Evolutionary conservation across 30 jellyfish, hydroid and myxozoan species (phyloP).

Genomic region (Hydra vulgaris): DNA sequence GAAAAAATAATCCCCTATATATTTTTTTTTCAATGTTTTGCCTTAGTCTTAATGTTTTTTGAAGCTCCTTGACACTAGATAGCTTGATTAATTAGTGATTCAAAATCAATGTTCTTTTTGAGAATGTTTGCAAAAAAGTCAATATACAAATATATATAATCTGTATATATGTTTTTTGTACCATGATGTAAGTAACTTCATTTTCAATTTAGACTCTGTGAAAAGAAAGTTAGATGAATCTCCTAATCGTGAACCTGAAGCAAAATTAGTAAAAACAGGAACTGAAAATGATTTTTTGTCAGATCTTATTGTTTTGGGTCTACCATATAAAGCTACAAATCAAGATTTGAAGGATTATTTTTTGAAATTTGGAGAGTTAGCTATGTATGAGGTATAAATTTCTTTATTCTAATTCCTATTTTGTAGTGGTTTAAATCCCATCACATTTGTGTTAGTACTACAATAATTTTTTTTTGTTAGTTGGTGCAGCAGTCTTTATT

Average conservation of each 20-base stretch:
- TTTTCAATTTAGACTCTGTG: slow-evolving; percentile 20
- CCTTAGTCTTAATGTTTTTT: too few relatives aligned
- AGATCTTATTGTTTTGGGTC: slow-evolving; percentile 76
- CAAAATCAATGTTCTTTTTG: too few relatives aligned
- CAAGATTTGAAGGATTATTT: slow-evolving; percentile 65
- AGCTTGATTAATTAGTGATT: too few relatives aligned
- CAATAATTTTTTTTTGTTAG: too few relatives aligned
- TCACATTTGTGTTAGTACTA: too few relatives aligned
- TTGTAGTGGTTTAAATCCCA: too few relatives aligned
- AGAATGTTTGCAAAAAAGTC: not conserved
- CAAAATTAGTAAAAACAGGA: slow-evolving; percentile 62
- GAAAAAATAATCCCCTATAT: too few relatives aligned
- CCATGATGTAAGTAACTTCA: not conserved
- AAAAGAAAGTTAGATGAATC: slow-evolving; percentile 87
- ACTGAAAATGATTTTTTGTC: slow-evolving; percentile 49
- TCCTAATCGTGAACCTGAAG: slow-evolving; percentile 76
- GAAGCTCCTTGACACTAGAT: too few relatives aligned
- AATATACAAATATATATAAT: too few relatives aligned
- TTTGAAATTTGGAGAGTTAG: slow-evolving; percentile 63
- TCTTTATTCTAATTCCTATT: not conserved
- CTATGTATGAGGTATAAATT: slow-evolving; percentile 70
- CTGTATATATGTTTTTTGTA: too few relatives aligned
- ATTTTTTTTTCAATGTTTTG: too few relatives aligned
- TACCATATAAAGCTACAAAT: slow-evolving; percentile 68
- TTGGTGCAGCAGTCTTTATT: too few relatives aligned